A percentile compares a stretch with the other conserved stretches of the same genome.
These are phyloP conservation scores for Melanostigma gelatinosum DNA, from an alignment of 2,113 vertebrate genomes.

Conservation along the genomic window DNA sequence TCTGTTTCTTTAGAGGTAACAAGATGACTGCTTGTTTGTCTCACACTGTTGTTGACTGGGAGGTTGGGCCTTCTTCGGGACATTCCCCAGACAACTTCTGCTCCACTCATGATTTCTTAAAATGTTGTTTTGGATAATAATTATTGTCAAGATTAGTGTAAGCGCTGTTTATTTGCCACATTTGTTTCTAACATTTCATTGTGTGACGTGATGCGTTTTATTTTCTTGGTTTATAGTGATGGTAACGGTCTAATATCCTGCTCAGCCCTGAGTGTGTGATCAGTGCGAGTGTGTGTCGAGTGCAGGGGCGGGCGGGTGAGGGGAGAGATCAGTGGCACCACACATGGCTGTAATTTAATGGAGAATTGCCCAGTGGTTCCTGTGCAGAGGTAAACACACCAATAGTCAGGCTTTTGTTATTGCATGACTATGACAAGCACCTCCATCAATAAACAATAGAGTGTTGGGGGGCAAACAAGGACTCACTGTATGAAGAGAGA, in stretches of 20 bases:
- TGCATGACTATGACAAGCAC: constrained; percentile 87
- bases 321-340: constrained; percentile 78
- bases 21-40: constrained; percentile 73
- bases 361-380: constrained; percentile 84
- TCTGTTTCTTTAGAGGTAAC: constrained; percentile 68
- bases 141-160: not conserved
- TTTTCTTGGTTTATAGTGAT: constrained; percentile 28
- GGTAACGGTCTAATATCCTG: constrained; percentile 47
- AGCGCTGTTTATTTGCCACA: not conserved
- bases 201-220: not conserved
- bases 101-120: not conserved
- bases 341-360: constrained; percentile 87
- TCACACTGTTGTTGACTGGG: constrained; percentile 60
- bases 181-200: not conserved
- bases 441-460: constrained; percentile 78
- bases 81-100: constrained; percentile 65
- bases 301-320: constrained; percentile 53
- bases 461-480: constrained; percentile 68
- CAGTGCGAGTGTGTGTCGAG: constrained; percentile 41
- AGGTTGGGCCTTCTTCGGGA: constrained; percentile 27
- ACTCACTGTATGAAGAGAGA: constrained; percentile 72
- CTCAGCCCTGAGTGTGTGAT: constrained; percentile 29
- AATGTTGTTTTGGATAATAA: not conserved
- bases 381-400: constrained; percentile 84
- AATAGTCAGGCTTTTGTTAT: constrained; percentile 82